A percentile compares a stretch with the other conserved stretches of the same genome.
Conservation (phyloP, 2,797 vertebrate species). For the Nannoperca australis region DNA sequence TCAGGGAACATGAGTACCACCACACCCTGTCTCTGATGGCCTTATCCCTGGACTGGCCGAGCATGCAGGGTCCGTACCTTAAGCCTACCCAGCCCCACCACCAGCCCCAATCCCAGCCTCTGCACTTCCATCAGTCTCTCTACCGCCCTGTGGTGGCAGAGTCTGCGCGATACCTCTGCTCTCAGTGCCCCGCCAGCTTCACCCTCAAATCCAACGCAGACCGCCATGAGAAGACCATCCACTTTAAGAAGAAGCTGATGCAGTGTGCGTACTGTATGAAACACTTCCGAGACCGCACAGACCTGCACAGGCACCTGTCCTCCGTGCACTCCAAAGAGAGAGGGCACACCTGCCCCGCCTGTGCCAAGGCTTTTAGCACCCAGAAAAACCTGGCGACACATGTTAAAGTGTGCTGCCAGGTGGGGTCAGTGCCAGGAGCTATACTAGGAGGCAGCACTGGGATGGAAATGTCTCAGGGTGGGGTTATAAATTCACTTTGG, state of each 20-base stretch:
- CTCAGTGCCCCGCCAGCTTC: conserved; percentile 88
- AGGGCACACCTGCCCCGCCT: conserved; percentile 79
- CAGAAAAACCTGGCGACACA: conserved; percentile 88
- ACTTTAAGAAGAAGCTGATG: conserved; percentile 89
- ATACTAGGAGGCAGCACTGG: conserved; percentile 56
- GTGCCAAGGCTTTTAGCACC: conserved; percentile 86
- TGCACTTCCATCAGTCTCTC: conserved; percentile 64
- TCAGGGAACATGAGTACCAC: conserved; percentile 85
- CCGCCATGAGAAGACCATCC: conserved; percentile 87
- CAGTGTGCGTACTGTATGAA: conserved; percentile 85
- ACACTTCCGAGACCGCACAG: conserved; percentile 86
- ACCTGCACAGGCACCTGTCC: conserved; percentile 84
- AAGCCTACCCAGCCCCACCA: conserved; percentile 45
- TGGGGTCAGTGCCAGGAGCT: conserved; percentile 63
- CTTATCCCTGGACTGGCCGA: conserved; percentile 79
- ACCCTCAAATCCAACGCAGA: conserved; percentile 90
- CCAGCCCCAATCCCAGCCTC: conserved; percentile 57
- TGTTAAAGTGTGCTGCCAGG: conserved; percentile 83
- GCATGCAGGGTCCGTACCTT: conserved; percentile 44
- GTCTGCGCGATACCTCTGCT: conserved; percentile 85
- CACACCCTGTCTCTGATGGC: conserved; percentile 84
- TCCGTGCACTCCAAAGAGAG: conserved; percentile 84
- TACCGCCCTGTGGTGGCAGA: conserved; percentile 54
- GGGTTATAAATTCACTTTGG: conserved; percentile 69
- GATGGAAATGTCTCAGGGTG: conserved; percentile 66